Conservation (phyloP, 1,140 invertebrate species). For the Telenomus remus region DNA sequence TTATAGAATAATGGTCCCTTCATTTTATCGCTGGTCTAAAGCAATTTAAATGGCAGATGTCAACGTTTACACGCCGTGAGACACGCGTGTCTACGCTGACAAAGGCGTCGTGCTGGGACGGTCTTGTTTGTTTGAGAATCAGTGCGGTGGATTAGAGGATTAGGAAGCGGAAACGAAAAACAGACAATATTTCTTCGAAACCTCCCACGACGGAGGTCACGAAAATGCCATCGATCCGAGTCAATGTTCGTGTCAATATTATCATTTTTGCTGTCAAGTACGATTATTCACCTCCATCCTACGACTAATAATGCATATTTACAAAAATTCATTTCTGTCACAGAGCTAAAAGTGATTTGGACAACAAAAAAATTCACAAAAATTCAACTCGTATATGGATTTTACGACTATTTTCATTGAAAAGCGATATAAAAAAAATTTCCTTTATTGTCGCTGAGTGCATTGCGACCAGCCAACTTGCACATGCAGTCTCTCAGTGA, state of each 20-base stretch:
- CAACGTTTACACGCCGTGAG: conserved; percentile 19
- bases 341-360: neutral
- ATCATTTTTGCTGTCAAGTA: conserved; percentile 19
- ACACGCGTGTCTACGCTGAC: conserved; percentile 30
- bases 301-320: neutral
- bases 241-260: conserved; percentile 36
- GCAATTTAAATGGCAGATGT: conserved; percentile 39
- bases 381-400: neutral
- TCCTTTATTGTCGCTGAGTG: conserved; percentile 45
- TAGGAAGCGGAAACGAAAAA: conserved; percentile 49
- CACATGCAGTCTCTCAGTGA: conserved; percentile 37
- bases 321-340: neutral
- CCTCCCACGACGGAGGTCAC: conserved; percentile 27
- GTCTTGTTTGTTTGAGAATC: conserved; percentile 37
- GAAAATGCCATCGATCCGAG: conserved; percentile 27
- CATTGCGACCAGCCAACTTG: conserved; percentile 33
- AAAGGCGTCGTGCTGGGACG: conserved; percentile 35
- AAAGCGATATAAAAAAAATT: conserved; percentile 26
- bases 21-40: conserved; percentile 21
- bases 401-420: conserved; percentile 26
- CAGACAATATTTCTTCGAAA: conserved; percentile 34
- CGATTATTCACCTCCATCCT: conserved; percentile 24
- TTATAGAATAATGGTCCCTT: conserved; percentile 36
- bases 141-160: conserved; percentile 41
- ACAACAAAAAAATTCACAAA: neutral